Evolutionary conservation across 2,797 vertebrate genomes (phyloP).

Genomic region (Phoeniculus purpureus): DNA sequence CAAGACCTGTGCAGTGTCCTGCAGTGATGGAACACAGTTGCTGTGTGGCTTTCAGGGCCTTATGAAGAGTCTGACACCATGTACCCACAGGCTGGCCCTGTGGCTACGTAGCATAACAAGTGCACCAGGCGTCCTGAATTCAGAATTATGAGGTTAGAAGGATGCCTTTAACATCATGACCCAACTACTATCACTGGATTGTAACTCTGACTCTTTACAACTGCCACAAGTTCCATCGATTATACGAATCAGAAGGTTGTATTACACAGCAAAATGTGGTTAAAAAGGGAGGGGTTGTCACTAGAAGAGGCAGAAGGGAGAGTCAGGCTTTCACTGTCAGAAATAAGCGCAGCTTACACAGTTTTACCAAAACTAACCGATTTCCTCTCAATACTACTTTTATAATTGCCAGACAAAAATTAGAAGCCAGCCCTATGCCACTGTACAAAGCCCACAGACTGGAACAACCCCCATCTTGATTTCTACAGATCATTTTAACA

Average conservation of each 20-base stretch:
- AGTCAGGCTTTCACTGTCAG: background rate
- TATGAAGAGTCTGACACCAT: accelerated
- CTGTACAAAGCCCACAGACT: background rate
- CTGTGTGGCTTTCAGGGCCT: accelerated
- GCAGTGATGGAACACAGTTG: background rate
- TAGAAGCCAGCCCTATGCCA: background rate
- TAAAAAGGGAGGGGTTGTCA: background rate
- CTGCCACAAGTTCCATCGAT: background rate
- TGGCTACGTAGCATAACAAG: background rate
- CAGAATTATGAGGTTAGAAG: background rate
- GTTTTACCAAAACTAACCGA: background rate
- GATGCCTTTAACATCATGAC: background rate
- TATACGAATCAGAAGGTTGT: background rate
- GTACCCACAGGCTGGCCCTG: background rate
- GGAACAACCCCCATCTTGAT: background rate
- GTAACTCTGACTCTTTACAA: background rate
- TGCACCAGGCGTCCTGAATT: background rate
- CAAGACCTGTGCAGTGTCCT: background rate
- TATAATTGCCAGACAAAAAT: background rate
- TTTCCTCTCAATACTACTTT: background rate
- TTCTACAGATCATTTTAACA: background rate
- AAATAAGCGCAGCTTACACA: background rate
- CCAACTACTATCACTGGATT: background rate
- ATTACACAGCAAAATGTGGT: background rate
- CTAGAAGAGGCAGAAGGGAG: background rate